phyloP scores from a whole-genome alignment of 2,888 invertebrate genomes.

The Calameuta filiformis region DNA sequence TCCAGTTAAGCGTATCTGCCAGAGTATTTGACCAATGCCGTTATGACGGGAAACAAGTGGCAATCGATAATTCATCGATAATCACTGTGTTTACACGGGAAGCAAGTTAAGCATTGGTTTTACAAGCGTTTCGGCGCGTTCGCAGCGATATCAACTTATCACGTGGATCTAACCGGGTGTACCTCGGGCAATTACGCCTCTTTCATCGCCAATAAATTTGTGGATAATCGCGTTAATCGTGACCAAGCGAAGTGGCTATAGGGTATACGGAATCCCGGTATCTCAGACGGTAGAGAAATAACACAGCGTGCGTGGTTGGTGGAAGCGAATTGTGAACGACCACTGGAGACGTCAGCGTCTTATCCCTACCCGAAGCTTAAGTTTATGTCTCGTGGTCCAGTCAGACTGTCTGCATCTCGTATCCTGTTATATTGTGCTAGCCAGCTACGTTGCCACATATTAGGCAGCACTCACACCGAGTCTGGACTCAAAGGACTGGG shows the following conservation, averaged over 20 bases:
- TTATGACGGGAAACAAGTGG: not conserved
- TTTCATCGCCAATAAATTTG: not conserved
- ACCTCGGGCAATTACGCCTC: not conserved
- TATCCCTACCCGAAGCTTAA: conserved; percentile 17
- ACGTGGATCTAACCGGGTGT: not conserved
- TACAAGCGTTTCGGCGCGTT: not conserved
- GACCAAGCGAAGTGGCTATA: not conserved
- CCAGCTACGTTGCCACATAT: conserved; percentile 22
- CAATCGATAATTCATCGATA: not conserved
- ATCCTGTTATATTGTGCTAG: conserved; percentile 36
- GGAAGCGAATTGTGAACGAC: not conserved
- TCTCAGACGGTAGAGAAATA: not conserved
- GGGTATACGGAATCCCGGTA: not conserved
- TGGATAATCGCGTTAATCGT: not conserved
- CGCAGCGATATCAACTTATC: not conserved
- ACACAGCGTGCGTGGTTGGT: not conserved
- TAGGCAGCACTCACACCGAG: conserved; percentile 30
- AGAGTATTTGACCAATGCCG: not conserved
- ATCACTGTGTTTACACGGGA: not conserved
- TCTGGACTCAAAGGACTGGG: not conserved
- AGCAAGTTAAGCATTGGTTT: not conserved
- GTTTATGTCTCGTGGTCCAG: conserved; percentile 36
- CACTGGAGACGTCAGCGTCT: conserved; percentile 26
- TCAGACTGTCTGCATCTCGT: conserved; percentile 34
- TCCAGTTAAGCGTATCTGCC: not conserved